phyloP scores from a whole-genome alignment of 2,113 vertebrate genomes.

The Vulpes ferrilata region DNA sequence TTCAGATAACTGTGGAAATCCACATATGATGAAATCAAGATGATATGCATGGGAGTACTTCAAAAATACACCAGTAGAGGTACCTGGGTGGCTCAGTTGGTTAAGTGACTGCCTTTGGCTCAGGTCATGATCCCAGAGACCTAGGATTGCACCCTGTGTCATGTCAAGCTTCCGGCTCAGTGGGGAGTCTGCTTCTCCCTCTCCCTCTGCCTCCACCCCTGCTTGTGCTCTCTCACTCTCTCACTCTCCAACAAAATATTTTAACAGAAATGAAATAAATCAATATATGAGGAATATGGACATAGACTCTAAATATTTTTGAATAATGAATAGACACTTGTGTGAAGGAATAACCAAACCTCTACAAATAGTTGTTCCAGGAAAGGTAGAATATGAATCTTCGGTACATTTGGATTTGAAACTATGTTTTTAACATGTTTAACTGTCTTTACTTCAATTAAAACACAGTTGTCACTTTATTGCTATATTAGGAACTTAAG shows the following conservation, averaged over 20 bases:
- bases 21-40: conserved; percentile 18
- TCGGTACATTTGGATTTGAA: not conserved
- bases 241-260: no score
- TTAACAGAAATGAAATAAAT: not conserved
- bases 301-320: not conserved
- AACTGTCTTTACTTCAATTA: not conserved
- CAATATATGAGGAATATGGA: not conserved
- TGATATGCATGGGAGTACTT: not conserved
- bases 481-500: not conserved
- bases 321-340: not conserved
- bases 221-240: no score
- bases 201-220: no score
- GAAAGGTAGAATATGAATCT: not conserved
- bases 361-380: not conserved
- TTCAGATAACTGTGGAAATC: not conserved
- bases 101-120: no score
- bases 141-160: no score
- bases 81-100: no score
- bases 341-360: not conserved
- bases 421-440: not conserved
- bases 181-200: no score
- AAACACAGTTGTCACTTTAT: not conserved
- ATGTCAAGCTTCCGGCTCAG: no score
- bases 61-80: not conserved
- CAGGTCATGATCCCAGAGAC: no score